Conservation (phyloP, 2,888 invertebrate species). For the Eristalis pertinax region DNA sequence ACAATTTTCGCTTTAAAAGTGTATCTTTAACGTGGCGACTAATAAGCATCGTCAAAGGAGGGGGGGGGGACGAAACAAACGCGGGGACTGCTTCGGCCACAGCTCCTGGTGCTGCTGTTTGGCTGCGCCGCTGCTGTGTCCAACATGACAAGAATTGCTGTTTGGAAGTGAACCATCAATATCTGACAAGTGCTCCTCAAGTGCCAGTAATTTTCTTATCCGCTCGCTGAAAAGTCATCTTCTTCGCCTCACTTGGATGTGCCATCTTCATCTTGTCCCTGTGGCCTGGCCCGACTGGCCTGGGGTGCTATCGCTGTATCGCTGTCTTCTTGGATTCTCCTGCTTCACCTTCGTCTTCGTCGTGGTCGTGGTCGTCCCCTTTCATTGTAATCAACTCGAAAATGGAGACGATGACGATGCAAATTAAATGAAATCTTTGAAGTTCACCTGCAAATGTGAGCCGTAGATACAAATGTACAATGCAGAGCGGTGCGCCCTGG, state of each 20-base stretch:
- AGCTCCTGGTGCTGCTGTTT: not conserved
- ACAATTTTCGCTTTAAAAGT: slow-evolving; percentile 44
- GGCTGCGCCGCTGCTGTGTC: slow-evolving; percentile 3
- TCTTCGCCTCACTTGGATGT: slow-evolving; percentile 38
- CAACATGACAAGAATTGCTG: slow-evolving; percentile 52
- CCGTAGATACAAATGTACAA: not conserved
- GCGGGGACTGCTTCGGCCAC: slow-evolving; percentile 19
- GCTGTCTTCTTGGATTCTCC: slow-evolving; percentile 14
- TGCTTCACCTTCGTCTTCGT: not conserved
- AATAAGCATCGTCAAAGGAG: slow-evolving; percentile 38
- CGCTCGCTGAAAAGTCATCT: slow-evolving; percentile 67
- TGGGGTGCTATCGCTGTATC: slow-evolving; percentile 36
- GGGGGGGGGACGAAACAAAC: not conserved
- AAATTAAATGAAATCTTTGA: slow-evolving; percentile 72
- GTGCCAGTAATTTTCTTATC: slow-evolving; percentile 72
- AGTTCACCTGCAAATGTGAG: slow-evolving; percentile 67
- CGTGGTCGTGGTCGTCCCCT: slow-evolving; percentile 23
- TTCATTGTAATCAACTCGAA: slow-evolving; percentile 70
- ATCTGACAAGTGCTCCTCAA: slow-evolving; percentile 70
- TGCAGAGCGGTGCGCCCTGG: slow-evolving; percentile 7
- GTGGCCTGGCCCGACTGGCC: slow-evolving; percentile 10
- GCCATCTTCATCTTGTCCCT: slow-evolving; percentile 52
- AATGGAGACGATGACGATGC: slow-evolving; percentile 71
- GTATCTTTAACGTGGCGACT: slow-evolving; percentile 26
- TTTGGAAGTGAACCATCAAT: slow-evolving; percentile 71